Percentiles rank a stretch among this genome's conserved stretches.
Evolutionary conservation across 53 echinoderm and acorn worm species (phyloP).

Genomic region (Antedon mediterranea): DNA sequence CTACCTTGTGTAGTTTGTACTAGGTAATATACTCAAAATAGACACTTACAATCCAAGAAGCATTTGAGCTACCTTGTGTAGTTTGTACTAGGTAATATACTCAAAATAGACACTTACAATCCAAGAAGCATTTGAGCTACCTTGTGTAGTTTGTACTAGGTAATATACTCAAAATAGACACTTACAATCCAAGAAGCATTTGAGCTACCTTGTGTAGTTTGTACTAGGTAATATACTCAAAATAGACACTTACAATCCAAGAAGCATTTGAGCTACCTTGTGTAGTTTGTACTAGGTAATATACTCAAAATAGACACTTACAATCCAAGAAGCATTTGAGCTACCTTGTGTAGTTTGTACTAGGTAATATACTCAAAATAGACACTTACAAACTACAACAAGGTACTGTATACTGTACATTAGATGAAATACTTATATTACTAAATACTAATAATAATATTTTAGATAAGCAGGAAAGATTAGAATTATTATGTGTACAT

Average conservation of each 20-base stretch:
- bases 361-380: too few species aligned
- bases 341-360: not conserved
- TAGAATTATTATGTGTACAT: too few species aligned
- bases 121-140: not conserved
- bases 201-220: not conserved
- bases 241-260: too few species aligned
- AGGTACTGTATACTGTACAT: too few species aligned
- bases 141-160: not conserved
- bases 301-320: too few species aligned
- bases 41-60: not conserved
- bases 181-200: not conserved
- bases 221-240: not conserved
- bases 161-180: too few species aligned
- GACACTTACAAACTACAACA: too few species aligned
- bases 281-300: not conserved
- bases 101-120: too few species aligned
- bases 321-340: not conserved
- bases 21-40: too few species aligned
- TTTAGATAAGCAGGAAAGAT: too few species aligned
- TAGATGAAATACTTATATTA: too few species aligned
- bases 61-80: not conserved
- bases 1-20: not conserved
- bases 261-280: not conserved
- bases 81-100: not conserved
- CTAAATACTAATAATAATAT: too few species aligned